Evolutionary conservation across 1,140 invertebrate genomes (phyloP).

Genomic region (Drosophila mayri): DNA sequence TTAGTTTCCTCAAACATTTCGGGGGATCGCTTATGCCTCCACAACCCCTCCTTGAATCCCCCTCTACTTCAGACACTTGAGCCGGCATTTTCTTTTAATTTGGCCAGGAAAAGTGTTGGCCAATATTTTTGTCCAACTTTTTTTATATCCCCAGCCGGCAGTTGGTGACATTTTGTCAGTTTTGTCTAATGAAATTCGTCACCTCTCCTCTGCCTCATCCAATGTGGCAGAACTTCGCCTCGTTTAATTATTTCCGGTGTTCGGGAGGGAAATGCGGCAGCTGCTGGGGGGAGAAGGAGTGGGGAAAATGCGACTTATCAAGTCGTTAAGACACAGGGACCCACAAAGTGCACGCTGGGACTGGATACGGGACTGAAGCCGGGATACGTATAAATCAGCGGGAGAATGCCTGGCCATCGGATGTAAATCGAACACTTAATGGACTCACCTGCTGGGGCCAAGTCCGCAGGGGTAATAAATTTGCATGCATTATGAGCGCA

Average conservation of each 20-base stretch:
- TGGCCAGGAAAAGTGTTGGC: slow-evolving; percentile 59
- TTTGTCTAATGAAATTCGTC: slow-evolving; percentile 76
- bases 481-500: slow-evolving; percentile 75
- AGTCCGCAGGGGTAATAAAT: slow-evolving; percentile 52
- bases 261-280: slow-evolving; percentile 36
- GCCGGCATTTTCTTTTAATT: slow-evolving; percentile 56
- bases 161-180: slow-evolving; percentile 35
- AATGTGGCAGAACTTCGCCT: slow-evolving; percentile 61
- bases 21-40: too few species aligned
- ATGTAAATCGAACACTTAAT: slow-evolving; percentile 82
- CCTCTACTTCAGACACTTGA: slow-evolving; percentile 17
- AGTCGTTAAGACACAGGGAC: slow-evolving; percentile 49
- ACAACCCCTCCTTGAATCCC: background rate
- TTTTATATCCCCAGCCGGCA: slow-evolving; percentile 68
- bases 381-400: slow-evolving; percentile 55
- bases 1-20: background rate
- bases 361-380: background rate
- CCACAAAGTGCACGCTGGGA: slow-evolving; percentile 56
- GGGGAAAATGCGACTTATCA: slow-evolving; percentile 59
- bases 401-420: slow-evolving; percentile 28
- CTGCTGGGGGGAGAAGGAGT: slow-evolving; percentile 3
- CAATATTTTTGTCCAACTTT: slow-evolving; percentile 69
- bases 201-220: slow-evolving; percentile 15
- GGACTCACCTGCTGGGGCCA: slow-evolving; percentile 58
- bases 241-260: slow-evolving; percentile 69